Evolutionary conservation across 2,113 vertebrate species (phyloP).

Genomic region (Scartelaos histophorus): DNA sequence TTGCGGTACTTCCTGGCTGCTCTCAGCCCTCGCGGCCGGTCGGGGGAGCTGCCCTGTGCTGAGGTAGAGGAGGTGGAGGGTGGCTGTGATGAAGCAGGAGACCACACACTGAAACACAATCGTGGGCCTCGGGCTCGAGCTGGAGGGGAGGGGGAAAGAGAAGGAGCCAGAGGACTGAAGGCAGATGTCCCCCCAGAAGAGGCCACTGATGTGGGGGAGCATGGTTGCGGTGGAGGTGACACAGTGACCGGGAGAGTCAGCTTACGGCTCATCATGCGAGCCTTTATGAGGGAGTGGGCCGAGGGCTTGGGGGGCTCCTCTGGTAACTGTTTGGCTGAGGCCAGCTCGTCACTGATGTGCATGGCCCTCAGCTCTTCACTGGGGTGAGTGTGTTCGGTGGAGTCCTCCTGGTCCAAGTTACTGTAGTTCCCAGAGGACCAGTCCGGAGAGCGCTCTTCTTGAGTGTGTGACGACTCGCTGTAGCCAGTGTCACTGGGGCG

Average conservation of each 20-base stretch:
- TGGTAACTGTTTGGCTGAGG: conserved; percentile 69
- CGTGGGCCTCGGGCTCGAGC: conserved; percentile 72
- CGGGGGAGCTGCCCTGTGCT: conserved; percentile 47
- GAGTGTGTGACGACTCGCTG: conserved; percentile 73
- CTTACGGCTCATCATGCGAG: conserved; percentile 67
- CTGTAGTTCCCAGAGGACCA: conserved; percentile 79
- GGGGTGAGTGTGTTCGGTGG: conserved; percentile 53
- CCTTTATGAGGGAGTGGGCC: conserved; percentile 67
- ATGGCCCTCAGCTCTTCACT: conserved; percentile 60
- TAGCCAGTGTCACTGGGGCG: conserved; percentile 66
- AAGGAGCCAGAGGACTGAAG: conserved; percentile 62
- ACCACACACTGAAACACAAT: conserved; percentile 82
- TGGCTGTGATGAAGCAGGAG: conserved; percentile 66
- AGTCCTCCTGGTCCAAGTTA: conserved; percentile 76
- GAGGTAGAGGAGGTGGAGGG: conserved; percentile 70
- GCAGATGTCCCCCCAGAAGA: conserved; percentile 66
- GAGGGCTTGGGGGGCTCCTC: conserved; percentile 63
- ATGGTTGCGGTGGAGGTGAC: conserved; percentile 67
- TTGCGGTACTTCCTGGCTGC: conserved; percentile 58
- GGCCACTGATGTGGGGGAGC: conserved; percentile 69
- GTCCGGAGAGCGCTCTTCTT: conserved; percentile 76
- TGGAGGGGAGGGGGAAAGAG: conserved; percentile 67
- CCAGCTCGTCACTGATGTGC: conserved; percentile 70
- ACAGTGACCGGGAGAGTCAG: conserved; percentile 66
- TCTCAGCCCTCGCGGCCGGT: conserved; percentile 64